Evolutionary conservation across 2,797 vertebrate species (phyloP), one percentile per base, ranked within the genome.

Genomic region (Chelon auratus): DNA sequence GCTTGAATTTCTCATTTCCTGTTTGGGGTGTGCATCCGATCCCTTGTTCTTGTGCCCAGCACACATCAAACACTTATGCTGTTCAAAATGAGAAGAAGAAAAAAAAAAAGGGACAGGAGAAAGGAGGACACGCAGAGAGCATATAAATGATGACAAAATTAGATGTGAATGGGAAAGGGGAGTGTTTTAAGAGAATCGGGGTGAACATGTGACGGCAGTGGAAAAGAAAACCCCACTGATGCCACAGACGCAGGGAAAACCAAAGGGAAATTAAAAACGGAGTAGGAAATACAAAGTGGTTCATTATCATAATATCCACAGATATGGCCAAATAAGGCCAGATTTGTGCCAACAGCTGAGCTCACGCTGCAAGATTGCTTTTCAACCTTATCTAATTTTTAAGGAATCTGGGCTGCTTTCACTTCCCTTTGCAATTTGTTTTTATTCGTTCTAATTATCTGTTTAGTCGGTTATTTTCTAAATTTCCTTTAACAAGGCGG

Each of bases 1-100:
- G 57, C 78, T 84, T 86, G 81, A 93, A 87, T 91, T 92, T 92
- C 91, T 93, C 92, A 94, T 94, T 94, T 95, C 93, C 93, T 94
- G 93, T 95, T 94, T 93, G 83, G 93, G 93, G 92, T 86, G 93
- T 93, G 91, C 91, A 74, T 90, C 86, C 54, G 20, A 89, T 92
- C 86, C 84, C 90, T 94, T 93, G 89, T 92, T 93, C 93, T 91
- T 39, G 40, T 93, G 92, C 89, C 91, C 91, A 92, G 82, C 82
- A 81, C 88, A 93, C 89, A 92, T 94, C 90, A 93, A 94, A 94
- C 89, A 68, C 64, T 67, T n/a, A 12, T 63, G 47, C 62, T 72
- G 56, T 60, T 73, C 11, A 5, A 77, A 80, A 78, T 65, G 47
- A 80, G 70, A 71, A 62, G 75, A 63, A 59, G 47, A 43, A 80